Evolutionary conservation across 2,797 vertebrate species (phyloP).

Genomic region (Phataginus tricuspis): DNA sequence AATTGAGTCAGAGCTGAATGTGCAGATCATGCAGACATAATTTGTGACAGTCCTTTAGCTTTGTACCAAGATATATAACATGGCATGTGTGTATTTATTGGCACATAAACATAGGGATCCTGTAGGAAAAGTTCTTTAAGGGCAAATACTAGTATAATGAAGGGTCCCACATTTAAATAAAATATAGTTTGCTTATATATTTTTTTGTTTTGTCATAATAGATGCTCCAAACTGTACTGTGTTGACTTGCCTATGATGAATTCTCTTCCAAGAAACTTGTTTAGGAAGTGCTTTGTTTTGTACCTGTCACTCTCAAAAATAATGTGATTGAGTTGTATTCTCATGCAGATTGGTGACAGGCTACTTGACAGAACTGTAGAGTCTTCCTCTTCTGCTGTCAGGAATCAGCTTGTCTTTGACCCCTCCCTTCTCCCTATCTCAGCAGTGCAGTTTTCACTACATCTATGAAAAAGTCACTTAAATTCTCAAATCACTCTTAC

Average conservation of each 20-base stretch:
- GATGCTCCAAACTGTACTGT: neutral
- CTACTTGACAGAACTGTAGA: neutral
- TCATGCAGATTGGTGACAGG: neutral
- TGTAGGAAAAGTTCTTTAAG: neutral
- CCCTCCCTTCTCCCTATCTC: neutral
- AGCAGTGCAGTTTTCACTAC: neutral
- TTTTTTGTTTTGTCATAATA: neutral
- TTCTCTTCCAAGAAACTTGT: slow-evolving; percentile 46
- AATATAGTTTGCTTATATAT: neutral
- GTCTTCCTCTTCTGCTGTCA: neutral
- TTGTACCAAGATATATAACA: neutral
- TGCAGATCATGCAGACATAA: slow-evolving; percentile 9
- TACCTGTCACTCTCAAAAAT: neutral
- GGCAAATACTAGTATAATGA: neutral
- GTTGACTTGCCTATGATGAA: neutral
- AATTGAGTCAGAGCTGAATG: slow-evolving; percentile 11
- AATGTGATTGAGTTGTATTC: neutral
- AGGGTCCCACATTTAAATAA: neutral
- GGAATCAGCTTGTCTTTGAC: neutral
- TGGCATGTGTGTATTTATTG: neutral
- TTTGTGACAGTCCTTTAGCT: neutral
- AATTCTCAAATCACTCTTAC: neutral
- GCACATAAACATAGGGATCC: neutral
- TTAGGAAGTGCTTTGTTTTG: neutral
- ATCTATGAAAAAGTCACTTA: neutral